Percentiles rank a stretch among this genome's conserved stretches.
Evolutionary conservation across 2,888 invertebrate species (phyloP).

Genomic region (Ametastegia equiseti): DNA sequence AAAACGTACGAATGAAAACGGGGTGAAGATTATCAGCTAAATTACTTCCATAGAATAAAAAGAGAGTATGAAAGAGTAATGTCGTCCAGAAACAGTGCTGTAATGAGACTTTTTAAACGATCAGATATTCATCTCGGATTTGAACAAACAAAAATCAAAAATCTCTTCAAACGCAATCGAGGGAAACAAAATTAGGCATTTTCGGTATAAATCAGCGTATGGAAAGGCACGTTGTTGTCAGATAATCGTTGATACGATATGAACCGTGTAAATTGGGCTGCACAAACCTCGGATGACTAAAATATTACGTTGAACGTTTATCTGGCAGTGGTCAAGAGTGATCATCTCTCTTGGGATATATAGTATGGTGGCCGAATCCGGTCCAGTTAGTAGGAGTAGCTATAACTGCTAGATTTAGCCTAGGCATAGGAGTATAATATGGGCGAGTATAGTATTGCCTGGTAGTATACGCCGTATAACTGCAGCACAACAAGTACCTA

Average conservation of each 20-base stretch:
- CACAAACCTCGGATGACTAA: neutral
- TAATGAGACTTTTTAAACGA: slow-evolving; percentile 5
- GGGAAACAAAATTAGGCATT: neutral
- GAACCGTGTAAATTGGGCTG: neutral
- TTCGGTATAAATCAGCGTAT: too few species aligned
- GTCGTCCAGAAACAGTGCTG: neutral
- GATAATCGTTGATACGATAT: neutral
- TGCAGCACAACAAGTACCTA: slow-evolving; percentile 24
- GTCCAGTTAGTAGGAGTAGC: neutral
- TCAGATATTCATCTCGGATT: neutral
- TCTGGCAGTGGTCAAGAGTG: neutral
- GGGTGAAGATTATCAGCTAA: slow-evolving; percentile 8
- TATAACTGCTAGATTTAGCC: too few species aligned
- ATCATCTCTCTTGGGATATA: neutral
- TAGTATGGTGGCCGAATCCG: neutral
- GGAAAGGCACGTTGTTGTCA: too few species aligned
- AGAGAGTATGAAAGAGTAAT: neutral
- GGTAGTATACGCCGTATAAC: too few species aligned
- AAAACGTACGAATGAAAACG: neutral
- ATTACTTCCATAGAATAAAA: neutral
- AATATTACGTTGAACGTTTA: slow-evolving; percentile 18
- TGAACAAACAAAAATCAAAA: neutral
- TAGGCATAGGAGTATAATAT: too few species aligned
- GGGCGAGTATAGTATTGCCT: too few species aligned
- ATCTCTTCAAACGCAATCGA: neutral